These are phyloP conservation scores for Congeria kusceri DNA, from an alignment of 2,888 invertebrate genomes.

Conservation along the genomic window DNA sequence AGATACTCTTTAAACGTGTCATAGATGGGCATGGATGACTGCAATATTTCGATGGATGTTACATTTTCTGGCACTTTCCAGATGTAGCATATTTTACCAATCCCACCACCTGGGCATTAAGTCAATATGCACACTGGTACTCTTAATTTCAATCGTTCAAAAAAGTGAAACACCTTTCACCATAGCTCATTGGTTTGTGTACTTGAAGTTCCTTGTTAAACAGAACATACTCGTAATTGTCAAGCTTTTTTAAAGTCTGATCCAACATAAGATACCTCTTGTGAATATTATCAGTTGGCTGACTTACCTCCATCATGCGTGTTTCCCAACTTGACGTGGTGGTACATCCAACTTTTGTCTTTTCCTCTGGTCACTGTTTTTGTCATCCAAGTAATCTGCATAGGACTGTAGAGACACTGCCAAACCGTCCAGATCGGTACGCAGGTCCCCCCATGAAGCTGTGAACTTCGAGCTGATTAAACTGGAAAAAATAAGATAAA, in stretches of 20 bases:
- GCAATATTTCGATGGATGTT: conserved; percentile 24
- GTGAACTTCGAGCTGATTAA: too few relatives aligned
- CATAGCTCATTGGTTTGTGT: too few relatives aligned
- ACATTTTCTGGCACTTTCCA: conserved; percentile 42
- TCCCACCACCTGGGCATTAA: too few relatives aligned
- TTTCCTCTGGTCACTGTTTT: conserved; percentile 27
- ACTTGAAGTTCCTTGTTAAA: too few relatives aligned
- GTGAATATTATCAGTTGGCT: conserved; percentile 12
- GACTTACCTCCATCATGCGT: conserved; percentile 7
- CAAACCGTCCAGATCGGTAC: conserved; percentile 20
- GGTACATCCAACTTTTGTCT: conserved; percentile 26
- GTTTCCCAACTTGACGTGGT: conserved; percentile 18
- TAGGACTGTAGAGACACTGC: conserved; percentile 29
- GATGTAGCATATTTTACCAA: conserved; percentile 26
- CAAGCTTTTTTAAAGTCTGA: too few relatives aligned
- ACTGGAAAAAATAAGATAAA: too few relatives aligned
- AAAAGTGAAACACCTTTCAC: too few relatives aligned
- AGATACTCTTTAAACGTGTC: conserved; percentile 26
- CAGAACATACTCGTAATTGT: too few relatives aligned
- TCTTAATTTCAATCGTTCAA: too few relatives aligned
- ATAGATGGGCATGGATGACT: conserved; percentile 11
- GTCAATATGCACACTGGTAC: too few relatives aligned
- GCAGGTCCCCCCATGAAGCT: conserved; percentile 35
- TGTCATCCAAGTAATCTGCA: conserved; percentile 29
- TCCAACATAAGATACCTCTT: conserved; percentile 30